A percentile compares a stretch with the other conserved stretches of the same genome.
phyloP scores from a whole-genome alignment of 1,140 invertebrate species.

The Hermetia illucens region DNA sequence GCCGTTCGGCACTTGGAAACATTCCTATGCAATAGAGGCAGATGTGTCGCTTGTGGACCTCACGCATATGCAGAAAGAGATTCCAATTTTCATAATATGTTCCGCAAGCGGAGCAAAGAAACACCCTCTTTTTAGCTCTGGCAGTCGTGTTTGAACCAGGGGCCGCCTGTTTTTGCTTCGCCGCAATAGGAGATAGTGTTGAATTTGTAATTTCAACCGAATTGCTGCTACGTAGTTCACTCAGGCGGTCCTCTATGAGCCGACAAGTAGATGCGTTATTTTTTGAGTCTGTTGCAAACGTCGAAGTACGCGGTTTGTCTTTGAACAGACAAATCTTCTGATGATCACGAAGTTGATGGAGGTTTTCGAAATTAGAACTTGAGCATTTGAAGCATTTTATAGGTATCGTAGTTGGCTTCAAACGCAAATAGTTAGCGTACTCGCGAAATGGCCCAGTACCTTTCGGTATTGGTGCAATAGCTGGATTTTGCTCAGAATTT shows the following conservation, averaged over 20 bases:
- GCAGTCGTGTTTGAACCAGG: conserved; percentile 33
- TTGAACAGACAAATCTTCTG: conserved; percentile 38
- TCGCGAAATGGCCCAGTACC: conserved; percentile 19
- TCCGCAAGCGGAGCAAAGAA: conserved; percentile 59
- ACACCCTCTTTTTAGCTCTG: conserved; percentile 56
- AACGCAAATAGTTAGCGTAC: conserved; percentile 55
- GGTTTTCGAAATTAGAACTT: conserved; percentile 40
- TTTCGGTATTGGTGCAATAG: neutral
- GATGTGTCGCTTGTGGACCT: conserved; percentile 58
- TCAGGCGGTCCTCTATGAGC: conserved; percentile 6
- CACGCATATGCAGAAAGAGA: conserved; percentile 64
- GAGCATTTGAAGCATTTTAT: conserved; percentile 52
- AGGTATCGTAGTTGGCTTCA: conserved; percentile 45
- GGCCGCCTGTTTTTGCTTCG: neutral
- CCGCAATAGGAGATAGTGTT: neutral
- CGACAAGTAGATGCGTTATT: conserved; percentile 4
- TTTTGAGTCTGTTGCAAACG: too few relatives aligned
- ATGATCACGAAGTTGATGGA: conserved; percentile 44
- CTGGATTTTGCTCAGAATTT: neutral
- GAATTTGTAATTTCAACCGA: neutral
- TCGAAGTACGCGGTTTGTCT: conserved; percentile 27
- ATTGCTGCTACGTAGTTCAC: neutral
- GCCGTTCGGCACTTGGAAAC: conserved; percentile 60
- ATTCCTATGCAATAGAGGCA: conserved; percentile 66
- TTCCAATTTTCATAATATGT: conserved; percentile 74